phyloP scores from a whole-genome alignment of 2,888 invertebrate species.

The Agrotis segetum region DNA sequence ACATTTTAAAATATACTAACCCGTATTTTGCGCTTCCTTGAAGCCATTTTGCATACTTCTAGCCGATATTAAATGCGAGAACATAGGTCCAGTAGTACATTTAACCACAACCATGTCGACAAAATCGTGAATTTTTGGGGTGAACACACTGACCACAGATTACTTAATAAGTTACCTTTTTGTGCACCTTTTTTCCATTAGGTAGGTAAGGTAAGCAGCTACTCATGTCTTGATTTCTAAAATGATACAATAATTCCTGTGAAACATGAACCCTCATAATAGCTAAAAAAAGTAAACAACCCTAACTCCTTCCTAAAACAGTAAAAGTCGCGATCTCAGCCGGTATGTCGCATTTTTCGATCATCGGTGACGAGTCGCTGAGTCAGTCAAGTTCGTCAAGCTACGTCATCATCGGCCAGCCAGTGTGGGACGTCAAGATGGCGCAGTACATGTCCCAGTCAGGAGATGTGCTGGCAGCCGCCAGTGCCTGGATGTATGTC shows the following conservation, averaged over 20 bases:
- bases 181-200: no score
- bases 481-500: conserved; percentile 91
- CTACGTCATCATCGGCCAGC: conserved; percentile 92
- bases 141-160: no score
- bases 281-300: neutral
- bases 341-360: conserved; percentile 90
- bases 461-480: conserved; percentile 92
- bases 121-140: no score
- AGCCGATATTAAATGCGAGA: no score
- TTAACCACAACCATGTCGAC: no score
- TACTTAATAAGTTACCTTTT: no score
- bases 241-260: no score
- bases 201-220: no score
- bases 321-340: conserved; percentile 93
- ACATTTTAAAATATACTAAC: neutral
- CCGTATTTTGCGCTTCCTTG: neutral
- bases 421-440: conserved; percentile 90
- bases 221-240: neutral
- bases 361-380: conserved; percentile 87
- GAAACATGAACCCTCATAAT: no score
- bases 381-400: conserved; percentile 80
- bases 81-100: no score
- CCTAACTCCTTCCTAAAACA: conserved; percentile 64
- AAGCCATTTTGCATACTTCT: no score
- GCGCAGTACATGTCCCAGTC: conserved; percentile 88